Evolutionary conservation across 2,888 invertebrate genomes (phyloP).

Genomic region (Camponotus fellah): DNA sequence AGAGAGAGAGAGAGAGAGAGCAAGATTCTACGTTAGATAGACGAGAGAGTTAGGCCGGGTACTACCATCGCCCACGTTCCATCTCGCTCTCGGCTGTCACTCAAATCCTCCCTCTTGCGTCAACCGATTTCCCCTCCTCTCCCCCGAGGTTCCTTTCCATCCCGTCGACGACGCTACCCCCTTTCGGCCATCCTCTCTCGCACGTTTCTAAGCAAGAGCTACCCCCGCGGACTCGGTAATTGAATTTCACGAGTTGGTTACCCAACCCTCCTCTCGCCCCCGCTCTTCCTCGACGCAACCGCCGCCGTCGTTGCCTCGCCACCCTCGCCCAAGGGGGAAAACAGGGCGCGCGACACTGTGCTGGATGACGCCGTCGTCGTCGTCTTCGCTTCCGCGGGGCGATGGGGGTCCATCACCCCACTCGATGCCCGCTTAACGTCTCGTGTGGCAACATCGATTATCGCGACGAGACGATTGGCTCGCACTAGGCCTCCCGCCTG

Average conservation of each 20-base stretch:
- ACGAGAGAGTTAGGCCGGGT: slow-evolving; percentile 74
- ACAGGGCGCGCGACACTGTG: slow-evolving; percentile 60
- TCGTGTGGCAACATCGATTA: slow-evolving; percentile 79
- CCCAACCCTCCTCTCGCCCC: slow-evolving; percentile 75
- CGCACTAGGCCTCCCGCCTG: slow-evolving; percentile 28
- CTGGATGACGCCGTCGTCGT: slow-evolving; percentile 55
- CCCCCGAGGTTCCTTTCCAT: slow-evolving; percentile 59
- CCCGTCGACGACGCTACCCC: slow-evolving; percentile 63
- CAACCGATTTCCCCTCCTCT: slow-evolving; percentile 56
- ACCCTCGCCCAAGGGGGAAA: slow-evolving; percentile 29
- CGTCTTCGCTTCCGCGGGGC: slow-evolving; percentile 48
- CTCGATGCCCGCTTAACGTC: slow-evolving; percentile 81
- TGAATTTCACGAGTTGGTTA: slow-evolving; percentile 86
- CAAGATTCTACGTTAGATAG: slow-evolving; percentile 80
- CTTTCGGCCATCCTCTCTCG: slow-evolving; percentile 67
- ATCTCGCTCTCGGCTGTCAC: slow-evolving; percentile 83
- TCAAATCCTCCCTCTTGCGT: slow-evolving; percentile 81
- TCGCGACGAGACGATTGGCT: slow-evolving; percentile 62
- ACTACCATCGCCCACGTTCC: slow-evolving; percentile 64
- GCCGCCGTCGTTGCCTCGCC: slow-evolving; percentile 36
- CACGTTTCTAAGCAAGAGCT: slow-evolving; percentile 72
- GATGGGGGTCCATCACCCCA: slow-evolving; percentile 71
- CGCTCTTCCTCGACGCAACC: slow-evolving; percentile 40
- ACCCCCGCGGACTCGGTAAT: slow-evolving; percentile 84
- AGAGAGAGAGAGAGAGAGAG: slow-evolving; percentile 50